Evolutionary conservation across 2,888 invertebrate species (phyloP).

Genomic region (Phyllotreta striolata): DNA sequence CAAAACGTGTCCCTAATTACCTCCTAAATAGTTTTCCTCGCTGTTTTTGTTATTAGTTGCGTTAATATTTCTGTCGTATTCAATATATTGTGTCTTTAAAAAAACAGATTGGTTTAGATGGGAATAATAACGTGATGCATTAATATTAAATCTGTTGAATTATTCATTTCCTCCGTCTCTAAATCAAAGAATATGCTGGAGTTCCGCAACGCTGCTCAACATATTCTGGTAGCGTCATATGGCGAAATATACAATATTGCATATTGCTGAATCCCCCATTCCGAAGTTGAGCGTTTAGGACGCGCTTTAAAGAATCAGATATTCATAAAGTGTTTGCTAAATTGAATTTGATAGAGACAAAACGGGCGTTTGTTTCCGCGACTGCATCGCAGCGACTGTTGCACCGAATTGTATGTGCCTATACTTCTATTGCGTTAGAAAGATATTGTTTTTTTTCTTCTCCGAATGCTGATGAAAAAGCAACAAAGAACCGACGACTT

Average conservation of each 20-base stretch:
- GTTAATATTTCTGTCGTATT: too few species aligned
- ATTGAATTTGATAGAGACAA: slow-evolving; percentile 25
- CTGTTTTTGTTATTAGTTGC: not conserved
- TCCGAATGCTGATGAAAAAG: too few species aligned
- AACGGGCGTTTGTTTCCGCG: not conserved
- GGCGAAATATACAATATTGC: slow-evolving; percentile 23
- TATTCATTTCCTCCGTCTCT: slow-evolving; percentile 9
- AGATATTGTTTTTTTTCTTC: too few species aligned
- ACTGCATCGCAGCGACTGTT: too few species aligned
- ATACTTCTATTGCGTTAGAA: too few species aligned
- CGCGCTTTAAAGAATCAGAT: slow-evolving; percentile 24
- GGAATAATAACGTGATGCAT: too few species aligned
- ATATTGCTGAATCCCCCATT: slow-evolving; percentile 22
- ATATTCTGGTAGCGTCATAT: slow-evolving; percentile 22
- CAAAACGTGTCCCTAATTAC: slow-evolving; percentile 13
- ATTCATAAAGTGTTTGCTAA: slow-evolving; percentile 26
- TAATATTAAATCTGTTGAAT: not conserved
- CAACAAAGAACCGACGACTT: too few species aligned
- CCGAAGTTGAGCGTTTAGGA: slow-evolving; percentile 19
- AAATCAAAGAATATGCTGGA: not conserved
- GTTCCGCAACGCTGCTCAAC: slow-evolving; percentile 13
- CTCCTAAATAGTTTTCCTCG: slow-evolving; percentile 13
- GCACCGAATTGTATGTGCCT: too few species aligned
- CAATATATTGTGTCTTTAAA: too few species aligned
- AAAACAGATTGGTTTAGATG: too few species aligned